Evolutionary conservation across 1,140 invertebrate species (phyloP).

Genomic region (Diachasma alloeum): DNA sequence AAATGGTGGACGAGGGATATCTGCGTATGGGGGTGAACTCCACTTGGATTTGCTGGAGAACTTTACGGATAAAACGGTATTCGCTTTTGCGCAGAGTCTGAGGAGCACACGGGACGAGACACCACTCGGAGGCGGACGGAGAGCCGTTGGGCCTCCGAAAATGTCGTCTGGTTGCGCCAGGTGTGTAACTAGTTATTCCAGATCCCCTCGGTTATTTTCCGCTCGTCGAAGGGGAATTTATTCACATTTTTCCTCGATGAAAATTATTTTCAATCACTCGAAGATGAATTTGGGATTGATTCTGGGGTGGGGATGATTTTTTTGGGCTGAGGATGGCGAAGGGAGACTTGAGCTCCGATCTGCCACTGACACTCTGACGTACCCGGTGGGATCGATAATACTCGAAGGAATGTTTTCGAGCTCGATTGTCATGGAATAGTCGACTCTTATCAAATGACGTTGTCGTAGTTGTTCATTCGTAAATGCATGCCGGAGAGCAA

Average conservation of each 20-base stretch:
- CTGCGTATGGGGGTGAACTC: background rate
- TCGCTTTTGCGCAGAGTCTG: constrained; percentile 46
- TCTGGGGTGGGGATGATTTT: too few relatives aligned
- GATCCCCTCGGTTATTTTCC: background rate
- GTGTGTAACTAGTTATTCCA: constrained; percentile 21
- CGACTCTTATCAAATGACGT: constrained; percentile 15
- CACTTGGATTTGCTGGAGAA: constrained; percentile 1
- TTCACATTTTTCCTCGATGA: background rate
- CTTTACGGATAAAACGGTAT: background rate
- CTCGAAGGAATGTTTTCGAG: background rate
- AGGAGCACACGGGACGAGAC: background rate
- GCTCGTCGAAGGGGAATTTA: background rate
- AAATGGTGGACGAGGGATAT: background rate
- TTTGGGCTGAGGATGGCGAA: too few relatives aligned
- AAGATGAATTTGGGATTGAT: too few relatives aligned
- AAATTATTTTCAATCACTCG: too few relatives aligned
- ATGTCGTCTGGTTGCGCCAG: constrained; percentile 49
- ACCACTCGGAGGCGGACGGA: constrained; percentile 23
- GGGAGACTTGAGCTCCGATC: too few relatives aligned
- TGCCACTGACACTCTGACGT: background rate
- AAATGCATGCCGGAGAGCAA: background rate
- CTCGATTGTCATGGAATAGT: background rate
- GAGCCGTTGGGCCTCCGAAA: constrained; percentile 43
- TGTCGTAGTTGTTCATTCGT: background rate
- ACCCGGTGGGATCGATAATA: constrained; percentile 17